phyloP scores from a whole-genome alignment of 2,888 invertebrate genomes.

The Pollenia angustigena region DNA sequence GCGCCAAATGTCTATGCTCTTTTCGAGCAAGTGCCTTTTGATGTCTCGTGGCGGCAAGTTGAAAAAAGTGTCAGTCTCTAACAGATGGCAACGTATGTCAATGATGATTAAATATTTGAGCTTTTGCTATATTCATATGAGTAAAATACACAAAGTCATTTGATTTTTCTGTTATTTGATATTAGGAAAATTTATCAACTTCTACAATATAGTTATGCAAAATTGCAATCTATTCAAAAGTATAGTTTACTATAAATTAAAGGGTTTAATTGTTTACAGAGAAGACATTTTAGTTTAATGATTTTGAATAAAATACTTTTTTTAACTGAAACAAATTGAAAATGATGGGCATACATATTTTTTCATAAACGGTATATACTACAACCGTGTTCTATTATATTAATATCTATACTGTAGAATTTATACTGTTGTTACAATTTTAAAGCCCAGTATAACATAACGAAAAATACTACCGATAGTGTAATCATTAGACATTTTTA shows the following conservation, averaged over 20 bases:
- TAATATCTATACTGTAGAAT: too few species aligned
- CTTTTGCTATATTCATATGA: slow-evolving; percentile 39
- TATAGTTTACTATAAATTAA: neutral
- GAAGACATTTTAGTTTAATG: too few species aligned
- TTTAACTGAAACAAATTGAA: too few species aligned
- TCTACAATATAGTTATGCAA: neutral
- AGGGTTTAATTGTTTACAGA: too few species aligned
- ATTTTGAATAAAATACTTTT: too few species aligned
- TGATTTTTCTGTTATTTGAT: slow-evolving; percentile 46
- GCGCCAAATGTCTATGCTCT: slow-evolving; percentile 69
- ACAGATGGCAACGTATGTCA: slow-evolving; percentile 69
- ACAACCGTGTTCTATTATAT: too few species aligned
- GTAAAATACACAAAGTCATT: slow-evolving; percentile 6
- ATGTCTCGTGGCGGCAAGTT: slow-evolving; percentile 67
- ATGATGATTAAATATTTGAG: slow-evolving; percentile 69
- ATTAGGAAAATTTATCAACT: slow-evolving; percentile 32
- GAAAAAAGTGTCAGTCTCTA: slow-evolving; percentile 66
- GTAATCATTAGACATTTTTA: too few species aligned
- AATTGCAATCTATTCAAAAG: neutral
- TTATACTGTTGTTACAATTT: too few species aligned
- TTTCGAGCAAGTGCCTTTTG: slow-evolving; percentile 67
- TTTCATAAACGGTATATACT: too few species aligned
- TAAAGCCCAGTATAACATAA: too few species aligned
- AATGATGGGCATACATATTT: too few species aligned
- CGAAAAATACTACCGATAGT: too few species aligned